Evolutionary conservation across 2,113 vertebrate species (phyloP).

Genomic region (Perca fluviatilis): DNA sequence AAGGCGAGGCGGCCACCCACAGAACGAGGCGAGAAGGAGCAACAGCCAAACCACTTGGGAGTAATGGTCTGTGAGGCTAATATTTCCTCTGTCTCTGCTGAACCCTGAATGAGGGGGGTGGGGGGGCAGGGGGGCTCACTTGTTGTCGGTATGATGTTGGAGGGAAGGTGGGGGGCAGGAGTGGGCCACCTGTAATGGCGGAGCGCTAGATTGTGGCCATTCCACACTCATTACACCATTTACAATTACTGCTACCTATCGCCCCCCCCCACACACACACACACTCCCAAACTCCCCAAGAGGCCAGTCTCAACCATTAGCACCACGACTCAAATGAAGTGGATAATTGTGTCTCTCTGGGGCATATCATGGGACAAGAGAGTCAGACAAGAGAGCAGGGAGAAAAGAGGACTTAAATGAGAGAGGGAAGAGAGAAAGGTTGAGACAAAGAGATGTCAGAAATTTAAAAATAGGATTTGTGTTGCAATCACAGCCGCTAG

Average conservation of each 20-base stretch:
- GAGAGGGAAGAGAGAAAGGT: conserved; percentile 35
- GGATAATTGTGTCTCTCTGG: conserved; percentile 87
- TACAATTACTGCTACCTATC: conserved; percentile 86
- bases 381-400: conserved; percentile 66
- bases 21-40: conserved; percentile 54
- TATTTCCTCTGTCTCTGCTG: conserved; percentile 76
- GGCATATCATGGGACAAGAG: conserved; percentile 82
- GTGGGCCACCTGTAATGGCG: conserved; percentile 83
- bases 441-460: conserved; percentile 33
- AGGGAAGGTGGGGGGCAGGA: conserved; percentile 61
- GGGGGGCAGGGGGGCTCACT: conserved; percentile 36
- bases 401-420: conserved; percentile 46
- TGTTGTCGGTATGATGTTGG: conserved; percentile 61
- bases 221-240: conserved; percentile 86
- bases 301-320: conserved; percentile 85
- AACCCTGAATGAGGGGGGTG: conserved; percentile 69
- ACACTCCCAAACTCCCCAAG: conserved; percentile 66
- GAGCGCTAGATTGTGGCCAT: conserved; percentile 78
- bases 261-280: conserved; percentile 37
- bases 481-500: conserved; percentile 4
- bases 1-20: conserved; percentile 41
- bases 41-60: conserved; percentile 74
- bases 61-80: conserved; percentile 81
- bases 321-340: conserved; percentile 87
- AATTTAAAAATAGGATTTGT: conserved; percentile 7